Percentiles rank a stretch among this genome's conserved stretches.
Conservation (phyloP, 2,797 vertebrate genomes). For the Apodemus agrarius region DNA sequence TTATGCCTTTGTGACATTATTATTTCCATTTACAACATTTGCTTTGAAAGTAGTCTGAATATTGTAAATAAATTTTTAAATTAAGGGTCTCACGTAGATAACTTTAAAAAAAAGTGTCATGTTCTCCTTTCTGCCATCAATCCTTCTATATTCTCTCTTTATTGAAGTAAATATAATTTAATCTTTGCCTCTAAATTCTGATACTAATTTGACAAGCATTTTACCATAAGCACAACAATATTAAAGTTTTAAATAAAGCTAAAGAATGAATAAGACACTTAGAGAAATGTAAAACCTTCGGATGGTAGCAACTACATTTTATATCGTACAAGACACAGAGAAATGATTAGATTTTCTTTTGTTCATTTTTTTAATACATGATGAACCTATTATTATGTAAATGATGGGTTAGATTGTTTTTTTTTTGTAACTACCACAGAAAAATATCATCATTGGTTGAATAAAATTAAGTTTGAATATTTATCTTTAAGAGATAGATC, state of each 20-base stretch:
- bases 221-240: slow-evolving; percentile 19
- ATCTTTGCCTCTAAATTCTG: background rate
- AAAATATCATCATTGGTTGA: slow-evolving; percentile 12
- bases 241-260: background rate
- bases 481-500: too few relatives aligned
- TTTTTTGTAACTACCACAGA: background rate
- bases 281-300: background rate
- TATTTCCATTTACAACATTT: background rate
- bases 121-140: background rate
- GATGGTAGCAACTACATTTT: background rate
- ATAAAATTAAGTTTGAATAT: slow-evolving; percentile 24
- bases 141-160: background rate
- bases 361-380: slow-evolving; percentile 2
- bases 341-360: background rate
- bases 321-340: background rate
- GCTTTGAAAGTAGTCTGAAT: slow-evolving; percentile 40
- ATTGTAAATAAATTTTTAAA: slow-evolving; percentile 29
- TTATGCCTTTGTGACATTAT: background rate
- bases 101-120: background rate
- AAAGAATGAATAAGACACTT: background rate
- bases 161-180: background rate
- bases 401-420: background rate
- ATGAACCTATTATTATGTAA: background rate
- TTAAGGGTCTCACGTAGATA: slow-evolving; percentile 31
- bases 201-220: background rate